Evolutionary conservation across 2,797 vertebrate species (phyloP).

Genomic region (Mareca strepera): DNA sequence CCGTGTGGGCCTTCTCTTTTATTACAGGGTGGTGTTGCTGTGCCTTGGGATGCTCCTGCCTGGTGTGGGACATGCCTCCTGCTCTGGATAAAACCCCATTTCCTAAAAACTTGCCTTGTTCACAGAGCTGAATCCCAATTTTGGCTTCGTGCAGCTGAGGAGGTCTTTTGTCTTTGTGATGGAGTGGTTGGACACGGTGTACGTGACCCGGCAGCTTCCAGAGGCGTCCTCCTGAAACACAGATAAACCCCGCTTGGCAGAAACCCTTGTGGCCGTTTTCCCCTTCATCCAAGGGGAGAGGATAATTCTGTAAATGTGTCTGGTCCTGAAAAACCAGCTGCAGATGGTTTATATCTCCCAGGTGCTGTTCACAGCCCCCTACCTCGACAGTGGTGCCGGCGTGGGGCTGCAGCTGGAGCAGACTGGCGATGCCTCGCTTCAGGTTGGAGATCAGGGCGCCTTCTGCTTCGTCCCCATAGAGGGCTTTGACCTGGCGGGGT

Average conservation of each 20-base stretch:
- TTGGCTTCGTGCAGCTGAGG: slow-evolving; percentile 44
- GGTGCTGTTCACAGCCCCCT: neutral
- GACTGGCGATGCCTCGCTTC: slow-evolving; percentile 67
- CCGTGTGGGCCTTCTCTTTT: neutral
- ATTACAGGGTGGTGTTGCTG: neutral
- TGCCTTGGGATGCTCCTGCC: neutral
- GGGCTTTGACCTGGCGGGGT: slow-evolving; percentile 44
- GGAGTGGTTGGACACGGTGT: neutral
- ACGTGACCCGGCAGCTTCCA: slow-evolving; percentile 67
- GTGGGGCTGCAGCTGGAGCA: slow-evolving; percentile 69
- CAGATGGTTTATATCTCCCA: neutral
- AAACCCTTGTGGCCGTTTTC: neutral
- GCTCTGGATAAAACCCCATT: neutral
- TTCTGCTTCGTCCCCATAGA: neutral
- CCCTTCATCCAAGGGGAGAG: neutral
- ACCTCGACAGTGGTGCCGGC: slow-evolving; percentile 41
- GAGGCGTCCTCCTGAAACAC: slow-evolving; percentile 67
- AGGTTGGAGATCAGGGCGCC: slow-evolving; percentile 40
- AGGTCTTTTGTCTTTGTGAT: slow-evolving; percentile 71
- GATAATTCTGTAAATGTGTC: neutral
- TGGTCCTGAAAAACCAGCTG: neutral
- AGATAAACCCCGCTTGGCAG: neutral
- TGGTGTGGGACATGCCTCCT: neutral
- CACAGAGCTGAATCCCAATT: slow-evolving; percentile 35
- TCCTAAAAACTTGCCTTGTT: slow-evolving; percentile 63